Evolutionary conservation across 2,888 invertebrate species (phyloP), one percentile per base, ranked within the genome.

Genomic region (Drosophila mayaguana): DNA sequence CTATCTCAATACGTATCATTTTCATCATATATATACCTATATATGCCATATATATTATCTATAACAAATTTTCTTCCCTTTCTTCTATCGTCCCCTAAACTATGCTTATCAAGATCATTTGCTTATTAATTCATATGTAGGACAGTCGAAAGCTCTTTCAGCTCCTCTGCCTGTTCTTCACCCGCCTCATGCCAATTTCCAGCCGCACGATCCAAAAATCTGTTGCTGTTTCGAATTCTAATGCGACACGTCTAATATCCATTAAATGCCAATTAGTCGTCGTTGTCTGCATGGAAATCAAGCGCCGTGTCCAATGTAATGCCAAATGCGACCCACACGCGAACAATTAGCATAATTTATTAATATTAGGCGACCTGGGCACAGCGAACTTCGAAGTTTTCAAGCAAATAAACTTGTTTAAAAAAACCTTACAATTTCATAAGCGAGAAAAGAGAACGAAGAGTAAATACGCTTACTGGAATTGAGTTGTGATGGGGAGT

Each of bases 231-330:
- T 43, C 66, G 45, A 38, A 48, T 64, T 78, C 67, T 36, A 60
- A 70, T 40, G 56, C 65, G 53, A 61, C 76, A 76, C 64, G 65
- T 77, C 69, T 57, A 72, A 68, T 60, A 60, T 28, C 42, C 65
- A 82, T 76, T 81, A 82, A 81, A 80, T 77, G 72, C 38, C 79
- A 81, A 80, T 80, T 81, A 79, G 73, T 81, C 75, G 50, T 25
- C 42, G 45, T 22, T 8, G 51, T 45, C 42, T 69, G 43, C 54
- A 53, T 61, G 42, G 28, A 57, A 43, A 50, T 45, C 42, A 43
- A 76, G 40, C 45, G 71, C 60, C 75, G 57, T 79, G 72, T 79
- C 72, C 62, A 63, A 76, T 63, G 76, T 69, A 80, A 65, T 72
- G 64, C 72, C 57, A 67, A 64, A 72, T 18, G 45, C 77, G 60